Conservation (phyloP, 2,113 vertebrate species). For the Brachyhypopomus occidentalis region DNA sequence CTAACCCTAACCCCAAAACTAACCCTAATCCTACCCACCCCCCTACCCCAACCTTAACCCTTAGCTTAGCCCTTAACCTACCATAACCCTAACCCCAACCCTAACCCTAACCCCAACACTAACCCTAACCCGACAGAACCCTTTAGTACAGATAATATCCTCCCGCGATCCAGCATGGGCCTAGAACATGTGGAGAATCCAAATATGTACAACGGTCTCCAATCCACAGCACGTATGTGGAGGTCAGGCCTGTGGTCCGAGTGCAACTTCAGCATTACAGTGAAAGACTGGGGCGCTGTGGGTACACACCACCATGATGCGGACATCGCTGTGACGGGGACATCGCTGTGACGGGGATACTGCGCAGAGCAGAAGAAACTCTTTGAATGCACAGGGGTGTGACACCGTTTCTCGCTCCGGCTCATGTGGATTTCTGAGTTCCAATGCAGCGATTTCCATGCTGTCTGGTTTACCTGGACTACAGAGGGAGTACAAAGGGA, state of each 20-base stretch:
- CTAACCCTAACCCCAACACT: too few species aligned
- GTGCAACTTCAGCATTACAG: slow-evolving; percentile 49
- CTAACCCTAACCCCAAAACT: too few species aligned
- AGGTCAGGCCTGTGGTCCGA: slow-evolving; percentile 51
- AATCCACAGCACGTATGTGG: slow-evolving; percentile 32
- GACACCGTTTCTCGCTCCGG: not conserved
- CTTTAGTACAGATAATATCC: not conserved
- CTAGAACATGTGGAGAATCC: not conserved
- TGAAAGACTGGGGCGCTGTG: slow-evolving; percentile 48
- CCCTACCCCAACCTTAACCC: too few species aligned
- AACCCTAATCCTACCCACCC: too few species aligned
- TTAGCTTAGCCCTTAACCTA: too few species aligned
- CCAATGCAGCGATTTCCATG: not conserved
- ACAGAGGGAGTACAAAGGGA: not conserved
- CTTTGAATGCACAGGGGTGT: not conserved
- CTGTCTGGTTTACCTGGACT: not conserved
- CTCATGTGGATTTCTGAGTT: not conserved
- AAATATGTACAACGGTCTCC: slow-evolving; percentile 40
- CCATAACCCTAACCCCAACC: too few species aligned
- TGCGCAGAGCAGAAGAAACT: not conserved
- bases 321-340: not conserved
- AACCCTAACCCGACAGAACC: too few species aligned
- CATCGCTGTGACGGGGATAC: not conserved
- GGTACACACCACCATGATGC: slow-evolving; percentile 20
- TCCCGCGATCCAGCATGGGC: not conserved